phyloP scores from a whole-genome alignment of 1,140 invertebrate species.

The Epicauta chinensis region DNA sequence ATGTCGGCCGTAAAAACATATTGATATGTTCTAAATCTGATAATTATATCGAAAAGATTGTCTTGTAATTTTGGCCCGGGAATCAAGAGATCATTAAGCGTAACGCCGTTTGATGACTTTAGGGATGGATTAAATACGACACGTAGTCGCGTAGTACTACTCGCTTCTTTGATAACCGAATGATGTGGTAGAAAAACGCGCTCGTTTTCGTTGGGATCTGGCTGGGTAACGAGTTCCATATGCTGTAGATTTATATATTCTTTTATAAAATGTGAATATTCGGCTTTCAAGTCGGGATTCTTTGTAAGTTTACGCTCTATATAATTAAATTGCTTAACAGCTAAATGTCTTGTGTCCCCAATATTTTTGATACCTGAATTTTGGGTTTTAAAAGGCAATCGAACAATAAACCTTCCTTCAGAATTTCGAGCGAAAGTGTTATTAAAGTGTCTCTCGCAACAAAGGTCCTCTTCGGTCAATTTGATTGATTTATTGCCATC shows the following conservation, averaged over 20 bases:
- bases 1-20: constrained; percentile 39
- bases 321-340: not conserved
- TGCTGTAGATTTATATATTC: constrained; percentile 19
- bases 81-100: constrained; percentile 28
- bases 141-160: not conserved
- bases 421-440: constrained; percentile 7
- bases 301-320: constrained; percentile 11
- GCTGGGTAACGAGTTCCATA: not conserved
- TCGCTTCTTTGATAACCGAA: not conserved
- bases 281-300: constrained; percentile 11
- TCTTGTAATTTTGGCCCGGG: constrained; percentile 33
- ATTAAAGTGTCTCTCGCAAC: constrained; percentile 22
- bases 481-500: not conserved
- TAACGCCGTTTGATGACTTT: not conserved
- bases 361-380: constrained; percentile 4
- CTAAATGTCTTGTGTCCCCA: not conserved
- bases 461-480: constrained; percentile 14
- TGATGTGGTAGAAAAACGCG: constrained; percentile 1
- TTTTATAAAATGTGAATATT: constrained; percentile 18
- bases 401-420: constrained; percentile 21
- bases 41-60: constrained; percentile 32
- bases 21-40: constrained; percentile 31
- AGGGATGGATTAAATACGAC: not conserved
- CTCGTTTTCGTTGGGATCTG: not conserved
- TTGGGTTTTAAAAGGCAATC: constrained; percentile 23